Evolutionary conservation across 1,140 invertebrate genomes (phyloP), one percentile per base, ranked within the genome.

Genomic region (Neodiprion virginianus): DNA sequence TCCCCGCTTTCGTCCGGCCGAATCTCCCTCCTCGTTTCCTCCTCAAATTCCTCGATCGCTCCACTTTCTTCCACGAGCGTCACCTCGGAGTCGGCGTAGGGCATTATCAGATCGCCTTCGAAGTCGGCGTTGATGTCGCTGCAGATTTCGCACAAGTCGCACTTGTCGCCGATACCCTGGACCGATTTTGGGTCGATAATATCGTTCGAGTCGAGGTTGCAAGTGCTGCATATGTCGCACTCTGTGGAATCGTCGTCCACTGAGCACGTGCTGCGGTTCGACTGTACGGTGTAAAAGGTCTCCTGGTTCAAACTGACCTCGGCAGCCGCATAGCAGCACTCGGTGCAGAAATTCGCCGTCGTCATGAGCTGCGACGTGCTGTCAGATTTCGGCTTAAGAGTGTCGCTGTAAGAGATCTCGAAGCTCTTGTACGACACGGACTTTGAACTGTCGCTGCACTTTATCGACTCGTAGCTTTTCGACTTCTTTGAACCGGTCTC

Each of bases 391-490:
- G 21, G 49, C 7, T 74, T 71, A 66, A 76, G 48, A 21, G 65
- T 69, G 71, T 75, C 74, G 48, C 69, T 67, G 67, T 67, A 75
- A 11, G 71, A 76, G 14, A 71, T 71, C 48, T 71, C 70, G 48
- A 71, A 71, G 48, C 40, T 71, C 70, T 23, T 69, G 40, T 71
- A 74, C 11, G 68, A 28, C 23, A 70, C 9, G 4, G 71, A 7
- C 40, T 69, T 69, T 8, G 65, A 61, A 61, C 53, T 40, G 17
- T 82, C 78, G 23, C 72, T 80, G 7, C 78, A 81, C 61, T 88
- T 89, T 28, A 89, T 84, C 3, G 82, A 87, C 40, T 89, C 88
- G 71, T 82, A 88, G 61, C 88, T 89, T 73, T 88, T 89, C 0
- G 86, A 89, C 48, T 88, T 89, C 50, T 88, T 87, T 1, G 85